Percentiles rank a stretch among this genome's conserved stretches.
Conservation (phyloP, 2,888 invertebrate genomes). For the Micoletzkya japonica region DNA sequence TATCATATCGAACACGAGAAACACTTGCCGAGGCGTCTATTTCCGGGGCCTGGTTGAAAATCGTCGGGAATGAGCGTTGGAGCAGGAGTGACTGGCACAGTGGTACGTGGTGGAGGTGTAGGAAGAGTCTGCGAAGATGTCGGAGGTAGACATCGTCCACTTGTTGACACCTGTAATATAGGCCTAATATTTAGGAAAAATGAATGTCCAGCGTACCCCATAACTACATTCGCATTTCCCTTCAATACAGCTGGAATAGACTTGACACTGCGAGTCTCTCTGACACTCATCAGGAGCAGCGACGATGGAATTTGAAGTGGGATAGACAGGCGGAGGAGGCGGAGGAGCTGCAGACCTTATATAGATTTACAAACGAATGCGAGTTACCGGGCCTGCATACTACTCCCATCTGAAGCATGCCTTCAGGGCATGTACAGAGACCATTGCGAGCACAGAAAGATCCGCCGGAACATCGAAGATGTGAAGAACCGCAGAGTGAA, state of each 20-base stretch:
- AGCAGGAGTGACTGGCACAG: constrained; percentile 1
- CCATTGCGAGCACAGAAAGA: constrained; percentile 32
- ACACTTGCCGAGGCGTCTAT: neutral
- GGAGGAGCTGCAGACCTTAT: neutral
- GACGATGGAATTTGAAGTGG: constrained; percentile 1
- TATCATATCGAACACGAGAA: neutral
- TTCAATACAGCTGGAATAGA: constrained; percentile 18
- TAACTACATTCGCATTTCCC: constrained; percentile 29
- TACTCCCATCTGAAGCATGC: constrained; percentile 8
- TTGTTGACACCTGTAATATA: constrained; percentile 12
- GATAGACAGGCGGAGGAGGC: too few species aligned
- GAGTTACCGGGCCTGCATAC: constrained; percentile 25
- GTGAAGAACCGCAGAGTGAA: constrained; percentile 6
- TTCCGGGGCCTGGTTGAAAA: constrained; percentile 2
- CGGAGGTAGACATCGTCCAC: constrained; percentile 7
- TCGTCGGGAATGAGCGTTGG: constrained; percentile 9
- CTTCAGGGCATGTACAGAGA: constrained; percentile 32
- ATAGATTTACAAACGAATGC: neutral
- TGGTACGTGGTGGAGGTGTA: neutral
- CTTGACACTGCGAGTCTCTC: neutral
- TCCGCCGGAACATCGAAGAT: constrained; percentile 32
- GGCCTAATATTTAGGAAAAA: neutral
- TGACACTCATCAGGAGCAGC: constrained; percentile 16
- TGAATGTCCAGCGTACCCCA: neutral
- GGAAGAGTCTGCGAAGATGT: neutral